phyloP scores from a whole-genome alignment of 2,797 vertebrate genomes.

The Rhincodon typus region DNA sequence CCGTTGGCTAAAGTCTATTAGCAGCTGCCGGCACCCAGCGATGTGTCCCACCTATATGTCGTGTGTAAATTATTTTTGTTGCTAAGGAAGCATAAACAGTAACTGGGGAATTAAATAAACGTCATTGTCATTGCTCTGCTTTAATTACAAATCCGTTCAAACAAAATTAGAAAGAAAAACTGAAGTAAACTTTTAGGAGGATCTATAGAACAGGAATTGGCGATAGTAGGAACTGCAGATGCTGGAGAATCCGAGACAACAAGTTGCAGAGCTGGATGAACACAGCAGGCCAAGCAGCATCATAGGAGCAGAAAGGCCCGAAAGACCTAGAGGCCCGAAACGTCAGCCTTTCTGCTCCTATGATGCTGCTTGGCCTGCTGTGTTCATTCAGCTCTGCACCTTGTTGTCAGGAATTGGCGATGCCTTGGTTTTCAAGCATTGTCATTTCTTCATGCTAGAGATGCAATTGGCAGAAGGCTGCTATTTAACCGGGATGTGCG shows the following conservation, averaged over 20 bases:
- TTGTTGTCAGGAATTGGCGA: no score
- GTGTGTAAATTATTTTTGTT: neutral
- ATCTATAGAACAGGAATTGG: neutral
- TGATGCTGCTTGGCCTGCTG: no score
- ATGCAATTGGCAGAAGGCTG: neutral
- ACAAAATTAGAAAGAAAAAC: neutral
- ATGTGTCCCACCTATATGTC: neutral
- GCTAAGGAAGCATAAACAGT: neutral
- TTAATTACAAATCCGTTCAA: neutral
- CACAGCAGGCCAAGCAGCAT: no score
- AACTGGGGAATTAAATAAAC: neutral
- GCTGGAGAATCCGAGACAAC: no score
- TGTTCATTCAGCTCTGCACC: no score
- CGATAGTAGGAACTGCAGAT: no score
- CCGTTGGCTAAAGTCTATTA: neutral
- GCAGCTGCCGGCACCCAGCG: neutral
- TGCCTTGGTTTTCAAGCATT: no score
- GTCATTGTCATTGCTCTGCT: neutral
- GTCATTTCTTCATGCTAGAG: neutral
- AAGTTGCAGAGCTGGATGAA: no score
- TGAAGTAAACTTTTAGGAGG: neutral
- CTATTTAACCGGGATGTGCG: neutral
- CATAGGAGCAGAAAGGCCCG: no score
- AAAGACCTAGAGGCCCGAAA: no score
- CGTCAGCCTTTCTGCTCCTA: no score